Evolutionary conservation across 2,113 vertebrate species (phyloP).

Genomic region (Sinocyclocheilus anophthalmus): DNA sequence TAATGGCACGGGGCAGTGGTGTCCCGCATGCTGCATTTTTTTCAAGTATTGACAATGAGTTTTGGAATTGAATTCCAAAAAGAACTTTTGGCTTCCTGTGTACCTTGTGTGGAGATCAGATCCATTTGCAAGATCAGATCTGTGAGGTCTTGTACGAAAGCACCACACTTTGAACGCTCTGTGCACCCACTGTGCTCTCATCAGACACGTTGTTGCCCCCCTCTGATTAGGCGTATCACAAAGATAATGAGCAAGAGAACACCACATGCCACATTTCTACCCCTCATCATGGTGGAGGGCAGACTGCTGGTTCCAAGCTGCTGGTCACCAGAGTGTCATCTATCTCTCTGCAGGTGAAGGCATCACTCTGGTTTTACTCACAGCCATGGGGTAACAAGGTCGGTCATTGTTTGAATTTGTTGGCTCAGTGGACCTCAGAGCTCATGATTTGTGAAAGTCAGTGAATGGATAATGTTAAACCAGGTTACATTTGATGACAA

Average conservation of each 20-base stretch:
- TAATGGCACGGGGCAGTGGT: constrained; percentile 78
- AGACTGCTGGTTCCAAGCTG: constrained; percentile 1
- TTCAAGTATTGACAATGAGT: constrained; percentile 49
- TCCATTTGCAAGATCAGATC: constrained; percentile 21
- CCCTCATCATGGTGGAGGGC: constrained; percentile 3
- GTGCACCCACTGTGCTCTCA: constrained; percentile 22
- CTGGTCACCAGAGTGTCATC: constrained; percentile 15
- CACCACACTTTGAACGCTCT: constrained; percentile 1
- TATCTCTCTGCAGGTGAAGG: constrained; percentile 1
- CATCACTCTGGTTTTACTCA: constrained; percentile 8
- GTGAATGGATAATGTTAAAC: background rate
- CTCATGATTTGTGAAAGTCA: background rate
- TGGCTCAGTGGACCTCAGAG: background rate
- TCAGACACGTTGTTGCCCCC: constrained; percentile 32
- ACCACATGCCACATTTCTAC: background rate
- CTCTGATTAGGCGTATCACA: constrained; percentile 29
- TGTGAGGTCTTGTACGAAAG: constrained; percentile 25
- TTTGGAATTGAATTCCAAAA: background rate
- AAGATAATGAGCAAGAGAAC: constrained; percentile 16
- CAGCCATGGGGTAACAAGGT: background rate
- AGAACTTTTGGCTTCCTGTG: constrained; percentile 14
- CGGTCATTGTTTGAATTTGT: background rate
- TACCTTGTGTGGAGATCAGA: constrained; percentile 54
- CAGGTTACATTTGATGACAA: background rate
- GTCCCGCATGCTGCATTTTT: constrained; percentile 72